phyloP scores from a whole-genome alignment of 2,113 vertebrate species.

The Pipra filicauda region DNA sequence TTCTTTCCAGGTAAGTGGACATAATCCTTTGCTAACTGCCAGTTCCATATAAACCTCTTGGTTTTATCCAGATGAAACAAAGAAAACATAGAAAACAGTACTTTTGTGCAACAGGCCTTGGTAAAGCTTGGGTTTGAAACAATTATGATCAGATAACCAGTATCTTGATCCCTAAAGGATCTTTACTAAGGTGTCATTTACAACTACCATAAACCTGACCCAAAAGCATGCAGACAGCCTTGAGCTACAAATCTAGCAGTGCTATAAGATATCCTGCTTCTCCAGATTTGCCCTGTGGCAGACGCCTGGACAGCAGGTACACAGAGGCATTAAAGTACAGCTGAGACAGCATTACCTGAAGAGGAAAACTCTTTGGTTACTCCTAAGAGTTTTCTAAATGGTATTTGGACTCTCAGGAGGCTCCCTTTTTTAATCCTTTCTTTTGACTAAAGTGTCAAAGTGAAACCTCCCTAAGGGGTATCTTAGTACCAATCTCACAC shows the following conservation, averaged over 20 bases:
- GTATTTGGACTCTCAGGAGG: not conserved
- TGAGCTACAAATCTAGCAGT: not conserved
- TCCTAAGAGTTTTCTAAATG: not conserved
- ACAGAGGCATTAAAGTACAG: not conserved
- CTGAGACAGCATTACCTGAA: not conserved
- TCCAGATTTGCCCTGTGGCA: not conserved
- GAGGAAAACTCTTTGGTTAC: not conserved
- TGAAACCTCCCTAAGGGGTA: not conserved
- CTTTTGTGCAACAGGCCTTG: not conserved
- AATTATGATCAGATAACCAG: not conserved
- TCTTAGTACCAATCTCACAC: not conserved
- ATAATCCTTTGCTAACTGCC: not conserved
- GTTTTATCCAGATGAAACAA: not conserved
- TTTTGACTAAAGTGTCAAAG: not conserved
- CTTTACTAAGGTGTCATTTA: not conserved
- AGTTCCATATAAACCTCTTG: not conserved
- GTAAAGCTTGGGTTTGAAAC: not conserved
- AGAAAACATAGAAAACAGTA: not conserved
- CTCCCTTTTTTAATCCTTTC: not conserved
- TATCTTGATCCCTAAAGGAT: not conserved
- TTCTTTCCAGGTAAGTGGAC: not conserved
- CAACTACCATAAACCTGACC: not conserved
- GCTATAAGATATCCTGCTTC: not conserved
- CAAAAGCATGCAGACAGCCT: slow-evolving; percentile 5
- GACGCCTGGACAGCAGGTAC: not conserved